Conservation (phyloP, 2,113 vertebrate species). For the Recurvirostra avosetta region DNA sequence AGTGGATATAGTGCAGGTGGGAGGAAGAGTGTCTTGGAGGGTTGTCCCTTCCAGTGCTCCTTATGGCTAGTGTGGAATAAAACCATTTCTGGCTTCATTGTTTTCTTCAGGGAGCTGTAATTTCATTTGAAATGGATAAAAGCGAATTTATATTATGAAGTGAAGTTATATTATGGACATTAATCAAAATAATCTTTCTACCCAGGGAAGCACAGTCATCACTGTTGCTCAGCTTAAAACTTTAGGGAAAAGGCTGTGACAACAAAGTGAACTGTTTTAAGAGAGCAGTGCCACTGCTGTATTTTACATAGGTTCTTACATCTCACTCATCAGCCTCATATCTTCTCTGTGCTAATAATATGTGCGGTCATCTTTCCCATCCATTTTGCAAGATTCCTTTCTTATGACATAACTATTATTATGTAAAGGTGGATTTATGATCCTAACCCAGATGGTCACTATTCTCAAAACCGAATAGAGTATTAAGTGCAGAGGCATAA, state of each 20-base stretch:
- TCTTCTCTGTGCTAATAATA: background rate
- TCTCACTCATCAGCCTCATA: background rate
- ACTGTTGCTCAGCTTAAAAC: background rate
- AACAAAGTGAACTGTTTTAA: background rate
- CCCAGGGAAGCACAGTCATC: background rate
- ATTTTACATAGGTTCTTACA: background rate
- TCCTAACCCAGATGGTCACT: background rate
- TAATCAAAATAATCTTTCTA: background rate
- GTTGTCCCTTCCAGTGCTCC: background rate
- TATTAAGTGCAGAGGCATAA: background rate
- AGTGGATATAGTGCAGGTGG: background rate
- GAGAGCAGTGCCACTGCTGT: background rate
- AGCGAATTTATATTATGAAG: background rate
- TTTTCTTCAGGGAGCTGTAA: constrained; percentile 23
- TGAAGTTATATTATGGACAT: background rate
- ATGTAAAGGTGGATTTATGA: background rate
- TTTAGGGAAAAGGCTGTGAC: constrained; percentile 7
- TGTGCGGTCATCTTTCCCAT: background rate
- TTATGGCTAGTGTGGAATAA: background rate
- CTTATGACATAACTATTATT: background rate
- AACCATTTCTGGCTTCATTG: background rate
- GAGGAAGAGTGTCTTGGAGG: background rate
- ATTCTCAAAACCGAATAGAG: background rate
- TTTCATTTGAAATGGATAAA: background rate
- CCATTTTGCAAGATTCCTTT: background rate